Evolutionary conservation across 2,113 vertebrate genomes (phyloP), one percentile per base, ranked within the genome.

Genomic region (Sciurus niger): DNA sequence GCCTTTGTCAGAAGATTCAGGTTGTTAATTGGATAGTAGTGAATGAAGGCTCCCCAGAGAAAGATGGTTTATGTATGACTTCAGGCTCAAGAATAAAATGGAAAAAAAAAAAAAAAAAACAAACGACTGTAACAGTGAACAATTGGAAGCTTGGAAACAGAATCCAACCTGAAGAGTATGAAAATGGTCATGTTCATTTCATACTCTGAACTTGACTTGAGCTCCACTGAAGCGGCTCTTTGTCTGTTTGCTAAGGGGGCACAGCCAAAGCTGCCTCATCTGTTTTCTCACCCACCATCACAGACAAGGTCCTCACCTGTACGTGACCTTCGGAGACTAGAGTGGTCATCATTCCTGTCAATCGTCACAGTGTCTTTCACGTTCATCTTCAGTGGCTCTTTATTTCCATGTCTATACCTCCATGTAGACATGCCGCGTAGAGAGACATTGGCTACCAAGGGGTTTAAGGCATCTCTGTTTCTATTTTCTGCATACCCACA

Each of bases 401-500:
- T 97, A 97, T 98, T 97, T 97, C 96, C 98, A 93, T 97, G 98
- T 98, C 98, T 98, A 37, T 97, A 32, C 84, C 96, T 97, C 93
- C 96, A 92, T 96, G 90, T 98, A 97, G 98, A 98, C 97, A 93
- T 85, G 96, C 96, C 97, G 82, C 96, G 32, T 96, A 93, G 92
- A 76, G 84, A 95, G 96, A 97, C 98, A 98, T 93, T 97, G 93
- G 92, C 94, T 97, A 55, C 79, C 0, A 6, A 37, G 30, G 96
- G 96, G 97, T 98, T 98, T 99, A 99, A 99, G 99, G 98, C 96
- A 84, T 99, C 96, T 99, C 98, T 99, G 97, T 99, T 98, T 99
- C 98, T 99, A 90, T 99, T 99, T 98, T 99, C 98, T 99, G 98
- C 98, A 99, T 98, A 98, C 96, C 99, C 99, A 98, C 99, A 99